Conservation (phyloP, 2,113 vertebrate species). For the Podocnemis expansa region DNA sequence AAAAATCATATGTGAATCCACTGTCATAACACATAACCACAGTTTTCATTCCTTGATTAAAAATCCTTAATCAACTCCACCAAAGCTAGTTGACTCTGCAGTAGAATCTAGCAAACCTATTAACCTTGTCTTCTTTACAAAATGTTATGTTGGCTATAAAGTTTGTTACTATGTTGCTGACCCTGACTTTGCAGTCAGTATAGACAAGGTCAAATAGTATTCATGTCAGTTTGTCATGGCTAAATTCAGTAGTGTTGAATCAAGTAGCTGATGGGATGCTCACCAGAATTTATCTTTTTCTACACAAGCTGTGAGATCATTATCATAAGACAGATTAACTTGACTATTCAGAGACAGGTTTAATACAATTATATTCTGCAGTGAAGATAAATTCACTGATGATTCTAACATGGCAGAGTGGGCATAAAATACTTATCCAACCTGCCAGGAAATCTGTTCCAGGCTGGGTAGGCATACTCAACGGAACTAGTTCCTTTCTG, state of each 20-base stretch:
- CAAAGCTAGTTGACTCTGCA: neutral
- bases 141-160: neutral
- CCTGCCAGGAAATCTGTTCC: neutral
- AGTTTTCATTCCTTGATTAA: neutral
- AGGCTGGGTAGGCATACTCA: neutral
- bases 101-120: neutral
- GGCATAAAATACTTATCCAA: neutral
- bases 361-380: neutral
- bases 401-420: neutral
- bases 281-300: neutral
- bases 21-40: neutral
- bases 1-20: accelerated
- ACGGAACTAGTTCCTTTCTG: neutral
- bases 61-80: neutral
- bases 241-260: neutral
- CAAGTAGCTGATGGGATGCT: neutral
- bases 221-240: neutral
- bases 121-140: neutral
- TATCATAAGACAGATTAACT: neutral
- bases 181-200: neutral
- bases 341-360: neutral
- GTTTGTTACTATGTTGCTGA: accelerated
- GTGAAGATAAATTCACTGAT: neutral
- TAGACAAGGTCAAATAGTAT: neutral
- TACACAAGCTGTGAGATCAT: no score